Evolutionary conservation across 2,113 vertebrate species (phyloP).

Genomic region (Cyprinodon brontotheroides): DNA sequence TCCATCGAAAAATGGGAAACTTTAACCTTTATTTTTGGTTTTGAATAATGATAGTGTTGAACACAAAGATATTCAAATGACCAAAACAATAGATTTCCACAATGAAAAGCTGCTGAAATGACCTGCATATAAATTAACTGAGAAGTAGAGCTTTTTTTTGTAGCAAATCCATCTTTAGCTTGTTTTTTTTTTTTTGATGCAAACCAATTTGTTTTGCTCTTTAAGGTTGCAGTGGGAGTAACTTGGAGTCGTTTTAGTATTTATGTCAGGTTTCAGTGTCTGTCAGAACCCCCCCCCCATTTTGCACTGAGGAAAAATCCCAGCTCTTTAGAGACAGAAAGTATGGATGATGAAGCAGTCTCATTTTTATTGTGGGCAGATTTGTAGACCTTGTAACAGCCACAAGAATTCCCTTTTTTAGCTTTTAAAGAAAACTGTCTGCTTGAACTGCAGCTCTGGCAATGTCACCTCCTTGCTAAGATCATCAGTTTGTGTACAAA

Average conservation of each 20-base stretch:
- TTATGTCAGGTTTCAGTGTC: conserved; percentile 4
- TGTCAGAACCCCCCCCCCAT: not conserved
- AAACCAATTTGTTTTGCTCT: conserved; percentile 5
- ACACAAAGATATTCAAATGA: not conserved
- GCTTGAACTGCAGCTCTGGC: conserved; percentile 7
- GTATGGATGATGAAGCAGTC: conserved; percentile 6
- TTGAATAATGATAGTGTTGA: not conserved
- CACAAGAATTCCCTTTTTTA: not conserved
- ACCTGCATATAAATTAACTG: not conserved
- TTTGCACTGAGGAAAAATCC: not conserved
- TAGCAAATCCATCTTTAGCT: not conserved
- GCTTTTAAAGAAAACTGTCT: conserved; percentile 4
- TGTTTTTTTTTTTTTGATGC: not conserved
- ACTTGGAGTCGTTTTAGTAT: not conserved
- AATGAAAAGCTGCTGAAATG: not conserved
- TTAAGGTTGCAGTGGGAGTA: not conserved
- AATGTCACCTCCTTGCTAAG: not conserved
- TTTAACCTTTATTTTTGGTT: too few relatives aligned
- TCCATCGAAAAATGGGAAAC: too few relatives aligned
- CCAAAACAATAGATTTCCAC: not conserved
- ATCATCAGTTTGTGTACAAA: not conserved
- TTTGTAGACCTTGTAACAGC: conserved; percentile 5
- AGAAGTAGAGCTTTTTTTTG: not conserved
- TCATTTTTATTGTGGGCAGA: conserved; percentile 9
- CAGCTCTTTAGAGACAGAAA: not conserved